Conservation (phyloP, 2,888 invertebrate genomes). For the Epistrophella euchroma region DNA sequence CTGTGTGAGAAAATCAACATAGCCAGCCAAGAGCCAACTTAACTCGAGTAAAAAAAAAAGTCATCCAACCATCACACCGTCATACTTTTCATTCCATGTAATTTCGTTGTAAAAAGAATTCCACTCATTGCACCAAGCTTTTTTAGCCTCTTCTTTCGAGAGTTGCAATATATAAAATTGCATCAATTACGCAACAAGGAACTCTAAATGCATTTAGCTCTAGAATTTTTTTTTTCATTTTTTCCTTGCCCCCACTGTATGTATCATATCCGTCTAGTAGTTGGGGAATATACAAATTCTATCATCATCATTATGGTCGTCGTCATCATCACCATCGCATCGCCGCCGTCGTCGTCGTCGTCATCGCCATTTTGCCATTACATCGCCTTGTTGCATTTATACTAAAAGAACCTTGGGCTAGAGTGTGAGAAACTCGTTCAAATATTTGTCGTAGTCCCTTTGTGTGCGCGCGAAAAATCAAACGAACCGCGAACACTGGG, state of each 20-base stretch:
- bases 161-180: conserved; percentile 53
- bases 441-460: conserved; percentile 72
- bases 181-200: conserved; percentile 65
- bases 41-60: conserved; percentile 1
- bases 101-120: conserved; percentile 38
- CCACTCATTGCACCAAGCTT: conserved; percentile 23
- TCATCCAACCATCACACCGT: conserved; percentile 31
- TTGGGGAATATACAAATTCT: conserved; percentile 50
- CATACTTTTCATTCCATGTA: conserved; percentile 35
- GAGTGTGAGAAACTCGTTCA: conserved; percentile 74
- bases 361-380: conserved; percentile 23
- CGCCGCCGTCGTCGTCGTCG: neutral
- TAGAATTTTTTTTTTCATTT: conserved; percentile 57
- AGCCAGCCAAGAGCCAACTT: neutral
- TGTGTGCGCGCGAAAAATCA: conserved; percentile 71
- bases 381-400: conserved; percentile 24
- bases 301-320: conserved; percentile 56
- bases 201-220: conserved; percentile 67
- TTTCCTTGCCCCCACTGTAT: neutral
- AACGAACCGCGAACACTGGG: conserved; percentile 72
- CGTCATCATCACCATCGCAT: neutral
- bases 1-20: conserved; percentile 39
- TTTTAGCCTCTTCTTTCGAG: neutral
- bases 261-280: conserved; percentile 28
- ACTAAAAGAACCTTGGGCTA: conserved; percentile 24